These are phyloP conservation scores for Corythaixoides concolor DNA, from an alignment of 2,113 vertebrate species.

Conservation along the genomic window DNA sequence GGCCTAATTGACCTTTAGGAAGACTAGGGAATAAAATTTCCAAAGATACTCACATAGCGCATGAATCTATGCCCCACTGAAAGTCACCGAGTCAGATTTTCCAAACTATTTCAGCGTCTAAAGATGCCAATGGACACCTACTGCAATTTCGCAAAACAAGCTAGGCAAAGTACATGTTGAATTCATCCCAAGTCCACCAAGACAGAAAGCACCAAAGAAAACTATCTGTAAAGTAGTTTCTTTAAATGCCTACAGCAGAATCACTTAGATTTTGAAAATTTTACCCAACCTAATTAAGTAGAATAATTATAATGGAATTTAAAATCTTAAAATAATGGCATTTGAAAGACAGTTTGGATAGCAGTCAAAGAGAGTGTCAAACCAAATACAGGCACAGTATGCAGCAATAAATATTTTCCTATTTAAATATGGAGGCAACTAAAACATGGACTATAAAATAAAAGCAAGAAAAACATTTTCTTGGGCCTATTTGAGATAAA, in stretches of 20 bases:
- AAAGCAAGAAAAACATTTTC: not conserved
- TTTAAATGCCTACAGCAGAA: not conserved
- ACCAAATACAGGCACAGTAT: not conserved
- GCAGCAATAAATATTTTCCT: not conserved
- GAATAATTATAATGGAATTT: not conserved
- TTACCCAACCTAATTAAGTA: not conserved
- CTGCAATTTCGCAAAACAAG: fast-evolving
- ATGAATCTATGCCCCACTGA: not conserved
- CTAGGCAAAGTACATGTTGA: not conserved
- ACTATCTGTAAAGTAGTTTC: not conserved
- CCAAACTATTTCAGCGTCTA: not conserved
- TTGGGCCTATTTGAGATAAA: not conserved
- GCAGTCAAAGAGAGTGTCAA: not conserved
- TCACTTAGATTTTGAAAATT: not conserved
- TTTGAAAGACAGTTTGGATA: not conserved
- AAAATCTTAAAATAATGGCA: not conserved
- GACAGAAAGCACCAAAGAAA: not conserved
- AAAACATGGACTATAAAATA: not conserved
- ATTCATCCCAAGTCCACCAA: not conserved
- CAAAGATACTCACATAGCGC: not conserved
- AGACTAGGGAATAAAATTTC: not conserved
- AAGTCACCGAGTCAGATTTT: not conserved
- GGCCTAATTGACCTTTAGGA: not conserved
- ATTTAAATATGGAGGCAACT: not conserved
- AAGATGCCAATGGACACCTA: not conserved